Percentiles rank a stretch among this genome's conserved stretches.
Evolutionary conservation across 1,140 invertebrate genomes (phyloP).

Genomic region (Oscheius sp.): DNA sequence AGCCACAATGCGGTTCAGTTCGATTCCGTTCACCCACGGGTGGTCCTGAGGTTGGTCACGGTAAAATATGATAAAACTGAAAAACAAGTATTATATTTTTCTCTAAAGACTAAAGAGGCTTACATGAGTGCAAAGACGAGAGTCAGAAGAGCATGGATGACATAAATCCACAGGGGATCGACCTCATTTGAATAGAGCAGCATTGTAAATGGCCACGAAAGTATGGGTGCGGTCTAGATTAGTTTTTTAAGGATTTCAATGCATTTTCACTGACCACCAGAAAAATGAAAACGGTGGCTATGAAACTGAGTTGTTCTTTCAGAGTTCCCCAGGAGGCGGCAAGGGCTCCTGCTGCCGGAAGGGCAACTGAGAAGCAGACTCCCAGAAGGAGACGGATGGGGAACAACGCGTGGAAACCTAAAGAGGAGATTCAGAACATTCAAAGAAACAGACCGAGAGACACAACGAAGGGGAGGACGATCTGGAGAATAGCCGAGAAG

Average conservation of each 20-base stretch:
- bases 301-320: slow-evolving; percentile 33
- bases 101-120: neutral
- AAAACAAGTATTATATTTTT: neutral
- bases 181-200: slow-evolving; percentile 20
- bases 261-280: slow-evolving; percentile 14
- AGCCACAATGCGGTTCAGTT: slow-evolving; percentile 37
- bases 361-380: slow-evolving; percentile 19
- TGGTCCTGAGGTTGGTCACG: slow-evolving; percentile 38
- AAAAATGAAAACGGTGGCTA: slow-evolving; percentile 28
- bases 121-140: slow-evolving; percentile 18
- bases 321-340: slow-evolving; percentile 26
- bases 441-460: slow-evolving; percentile 7
- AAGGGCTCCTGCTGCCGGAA: slow-evolving; percentile 22
- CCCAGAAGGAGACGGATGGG: slow-evolving; percentile 23
- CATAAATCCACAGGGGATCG: slow-evolving; percentile 5
- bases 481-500: neutral
- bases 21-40: slow-evolving; percentile 38
- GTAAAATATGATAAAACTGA: slow-evolving; percentile 37
- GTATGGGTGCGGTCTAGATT: slow-evolving; percentile 28
- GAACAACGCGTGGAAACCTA: slow-evolving; percentile 10
- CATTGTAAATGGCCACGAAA: slow-evolving; percentile 20
- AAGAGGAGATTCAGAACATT: neutral
- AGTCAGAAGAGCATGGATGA: slow-evolving; percentile 7
- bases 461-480: slow-evolving; percentile 5
- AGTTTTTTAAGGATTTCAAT: neutral